These are phyloP conservation scores for Cryptotis parvus DNA, from an alignment of 2,113 vertebrate genomes.

Conservation along the genomic window DNA sequence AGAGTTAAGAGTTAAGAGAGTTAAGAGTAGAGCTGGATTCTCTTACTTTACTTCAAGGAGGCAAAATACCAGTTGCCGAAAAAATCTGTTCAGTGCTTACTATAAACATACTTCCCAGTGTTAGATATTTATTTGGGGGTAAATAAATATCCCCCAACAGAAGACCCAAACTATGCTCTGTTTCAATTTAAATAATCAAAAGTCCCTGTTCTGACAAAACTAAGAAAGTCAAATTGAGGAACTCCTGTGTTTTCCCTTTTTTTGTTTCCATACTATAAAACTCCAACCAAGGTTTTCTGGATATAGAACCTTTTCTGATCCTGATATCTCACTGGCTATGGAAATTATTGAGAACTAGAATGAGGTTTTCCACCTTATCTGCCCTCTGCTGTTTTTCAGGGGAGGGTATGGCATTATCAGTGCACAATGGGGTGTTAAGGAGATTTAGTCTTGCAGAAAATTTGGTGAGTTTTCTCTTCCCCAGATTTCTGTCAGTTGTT, in stretches of 20 bases:
- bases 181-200: conserved; percentile 23
- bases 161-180: neutral
- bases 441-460: neutral
- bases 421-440: neutral
- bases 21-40: neutral
- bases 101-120: neutral
- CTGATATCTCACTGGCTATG: conserved; percentile 7
- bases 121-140: neutral
- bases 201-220: neutral
- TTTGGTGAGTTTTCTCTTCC: neutral
- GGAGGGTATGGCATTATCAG: conserved; percentile 19
- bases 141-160: no score
- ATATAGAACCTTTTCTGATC: neutral
- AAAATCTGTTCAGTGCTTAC: neutral
- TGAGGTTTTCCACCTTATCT: conserved; percentile 55
- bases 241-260: conserved; percentile 40
- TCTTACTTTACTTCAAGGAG: neutral
- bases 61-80: neutral
- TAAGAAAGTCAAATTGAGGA: neutral
- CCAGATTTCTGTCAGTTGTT: conserved; percentile 48
- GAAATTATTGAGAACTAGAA: conserved; percentile 11
- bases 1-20: no score
- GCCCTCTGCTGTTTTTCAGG: neutral
- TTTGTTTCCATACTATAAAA: neutral
- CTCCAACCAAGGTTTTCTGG: conserved; percentile 51